phyloP scores from a whole-genome alignment of 2,888 invertebrate genomes.

The Phyllotreta cruciferae region DNA sequence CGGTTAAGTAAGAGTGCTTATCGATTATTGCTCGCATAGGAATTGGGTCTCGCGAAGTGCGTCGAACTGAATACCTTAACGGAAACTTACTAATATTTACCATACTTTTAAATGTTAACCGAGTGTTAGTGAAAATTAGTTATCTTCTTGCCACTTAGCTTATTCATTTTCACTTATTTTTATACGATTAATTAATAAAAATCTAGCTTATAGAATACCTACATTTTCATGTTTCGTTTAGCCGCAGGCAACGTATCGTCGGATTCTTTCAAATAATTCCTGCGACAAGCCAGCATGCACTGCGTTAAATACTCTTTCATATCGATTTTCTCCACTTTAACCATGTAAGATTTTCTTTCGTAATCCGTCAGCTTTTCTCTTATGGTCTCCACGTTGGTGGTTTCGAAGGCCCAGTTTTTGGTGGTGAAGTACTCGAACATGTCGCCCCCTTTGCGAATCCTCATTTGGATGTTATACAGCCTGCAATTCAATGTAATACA shows the following conservation, averaged over 20 bases:
- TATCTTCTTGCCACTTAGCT: too few species aligned
- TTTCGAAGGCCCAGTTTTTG: slow-evolving; percentile 88
- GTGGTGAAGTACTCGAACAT: slow-evolving; percentile 92
- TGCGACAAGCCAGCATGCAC: slow-evolving; percentile 79
- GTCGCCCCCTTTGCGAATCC: slow-evolving; percentile 84
- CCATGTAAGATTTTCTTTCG: slow-evolving; percentile 68
- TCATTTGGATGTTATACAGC: slow-evolving; percentile 47
- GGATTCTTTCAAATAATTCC: slow-evolving; percentile 81
- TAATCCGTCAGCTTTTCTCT: slow-evolving; percentile 41
- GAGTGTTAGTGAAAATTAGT: not conserved
- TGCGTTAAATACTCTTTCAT: slow-evolving; percentile 80
- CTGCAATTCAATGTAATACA: slow-evolving; percentile 22
- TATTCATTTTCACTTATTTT: too few species aligned
- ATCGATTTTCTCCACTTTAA: slow-evolving; percentile 75
- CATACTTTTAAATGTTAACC: slow-evolving; percentile 4
- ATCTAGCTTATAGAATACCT: slow-evolving; percentile 54
- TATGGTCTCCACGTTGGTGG: slow-evolving; percentile 65
- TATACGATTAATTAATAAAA: too few species aligned
- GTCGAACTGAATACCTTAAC: too few species aligned
- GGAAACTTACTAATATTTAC: too few species aligned
- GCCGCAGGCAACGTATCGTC: slow-evolving; percentile 83
- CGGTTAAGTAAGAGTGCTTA: too few species aligned
- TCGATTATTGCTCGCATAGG: too few species aligned
- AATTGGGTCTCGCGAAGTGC: too few species aligned
- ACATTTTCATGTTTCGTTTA: slow-evolving; percentile 80